Base-by-base conservation (phyloP, 2,888 invertebrate species). In the Agonopterix arenella region DNA sequence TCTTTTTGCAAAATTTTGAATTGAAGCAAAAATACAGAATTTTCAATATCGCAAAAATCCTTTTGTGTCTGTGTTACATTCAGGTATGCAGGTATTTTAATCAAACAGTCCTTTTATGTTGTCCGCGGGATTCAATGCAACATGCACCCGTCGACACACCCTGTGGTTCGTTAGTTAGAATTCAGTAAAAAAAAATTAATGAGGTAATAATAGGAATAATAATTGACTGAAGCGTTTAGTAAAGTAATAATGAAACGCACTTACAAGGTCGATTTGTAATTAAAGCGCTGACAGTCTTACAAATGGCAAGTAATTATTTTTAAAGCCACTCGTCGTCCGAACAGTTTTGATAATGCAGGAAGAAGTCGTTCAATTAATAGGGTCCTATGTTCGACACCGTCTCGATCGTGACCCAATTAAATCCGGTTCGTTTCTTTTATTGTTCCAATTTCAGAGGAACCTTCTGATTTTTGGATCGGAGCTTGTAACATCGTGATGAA, bases 351-450 rank as follows among this genome's bases (percentile, higher is more conserved):
- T 74, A 73, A 72, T 77, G 78, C 69, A 69, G 68, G 76, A 73
- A 73, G 76, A 75, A 77, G 74, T 79, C 78, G 75, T 79, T 70
- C 80, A 76, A 80, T 80, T 81, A 84, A 82, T 80, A 68, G 73
- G 61, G 68, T 62, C 66, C 74, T 71, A 76, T 80, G 80, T 80
- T 77, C 79, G 74, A 81, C 80, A 80, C 67, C 68, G 73, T 64
- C 68, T 68, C 60, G 76, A 70, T 80, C 84, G 83, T 84, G 83
- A 83, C 81, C 83, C 77, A 84, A 84, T 84, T 84, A 77, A 73
- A 68, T 68, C 64, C 53, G 61, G 65, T 65, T 68, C 74, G 66
- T 75, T 76, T 76, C 76, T 76, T 73, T 72, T 70, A 73, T 73
- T 76, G 72, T 73, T 65, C 52, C 46, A 53, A 50, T 53, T 38